Evolutionary conservation across 2,113 vertebrate genomes (phyloP).

Genomic region (Macrotus californicus): DNA sequence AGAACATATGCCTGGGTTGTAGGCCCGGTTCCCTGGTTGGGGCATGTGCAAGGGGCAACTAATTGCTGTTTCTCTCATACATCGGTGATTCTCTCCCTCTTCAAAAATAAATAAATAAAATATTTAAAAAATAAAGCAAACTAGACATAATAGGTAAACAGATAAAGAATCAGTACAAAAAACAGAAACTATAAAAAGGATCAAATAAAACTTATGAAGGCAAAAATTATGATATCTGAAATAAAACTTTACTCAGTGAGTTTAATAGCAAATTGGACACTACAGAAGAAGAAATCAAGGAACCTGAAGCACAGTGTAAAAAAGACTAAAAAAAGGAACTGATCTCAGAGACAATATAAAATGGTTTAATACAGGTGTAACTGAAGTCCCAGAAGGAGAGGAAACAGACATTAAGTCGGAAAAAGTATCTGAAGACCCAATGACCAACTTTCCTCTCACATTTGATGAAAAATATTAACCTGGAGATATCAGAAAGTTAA

Average conservation of each 20-base stretch:
- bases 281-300: not conserved
- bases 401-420: not conserved
- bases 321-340: not conserved
- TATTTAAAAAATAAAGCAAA: not conserved
- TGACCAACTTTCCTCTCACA: not conserved
- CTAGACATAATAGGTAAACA: not conserved
- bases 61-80: too few species aligned
- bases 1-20: too few species aligned
- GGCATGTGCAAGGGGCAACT: too few species aligned
- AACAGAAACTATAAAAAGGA: not conserved
- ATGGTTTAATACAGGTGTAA: not conserved
- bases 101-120: not conserved
- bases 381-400: not conserved
- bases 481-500: not conserved
- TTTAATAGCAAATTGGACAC: not conserved
- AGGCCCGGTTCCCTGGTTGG: too few species aligned
- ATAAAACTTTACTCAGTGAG: not conserved
- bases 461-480: not conserved
- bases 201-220: constrained; percentile 9
- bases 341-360: not conserved
- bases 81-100: too few species aligned
- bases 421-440: not conserved
- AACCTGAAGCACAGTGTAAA: not conserved
- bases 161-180: not conserved
- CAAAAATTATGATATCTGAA: constrained; percentile 27